Percentiles rank a stretch among this genome's conserved stretches.
Conservation (phyloP, 2,888 invertebrate genomes). For the Carcina quercana region DNA sequence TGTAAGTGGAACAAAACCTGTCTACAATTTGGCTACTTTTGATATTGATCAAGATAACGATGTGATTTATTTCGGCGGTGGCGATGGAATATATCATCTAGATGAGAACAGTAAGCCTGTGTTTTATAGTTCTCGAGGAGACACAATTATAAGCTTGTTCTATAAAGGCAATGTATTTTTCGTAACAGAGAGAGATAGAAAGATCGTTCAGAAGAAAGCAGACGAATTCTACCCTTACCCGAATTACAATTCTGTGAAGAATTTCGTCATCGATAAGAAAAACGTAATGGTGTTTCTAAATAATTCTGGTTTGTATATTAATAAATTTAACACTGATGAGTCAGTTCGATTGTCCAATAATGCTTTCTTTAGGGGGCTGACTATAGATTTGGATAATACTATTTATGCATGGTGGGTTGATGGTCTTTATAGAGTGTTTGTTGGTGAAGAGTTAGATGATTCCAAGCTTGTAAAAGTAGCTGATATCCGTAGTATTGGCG, state of each 20-base stretch:
- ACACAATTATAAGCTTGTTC: conserved; percentile 41
- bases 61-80: conserved; percentile 50
- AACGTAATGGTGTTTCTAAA: conserved; percentile 43
- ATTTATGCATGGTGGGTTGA: conserved; percentile 63
- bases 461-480: conserved; percentile 40
- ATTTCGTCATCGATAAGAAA: conserved; percentile 48
- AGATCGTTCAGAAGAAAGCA: conserved; percentile 43
- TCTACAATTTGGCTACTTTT: conserved; percentile 52
- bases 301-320: conserved; percentile 42
- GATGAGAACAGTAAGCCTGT: conserved; percentile 30
- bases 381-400: conserved; percentile 42
- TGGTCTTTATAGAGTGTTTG: conserved; percentile 45
- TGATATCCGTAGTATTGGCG: conserved; percentile 37
- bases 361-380: conserved; percentile 48
- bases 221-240: conserved; percentile 38
- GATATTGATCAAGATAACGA: conserved; percentile 51
- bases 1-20: conserved; percentile 27
- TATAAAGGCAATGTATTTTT: conserved; percentile 51
- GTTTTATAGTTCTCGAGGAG: conserved; percentile 48
- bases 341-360: conserved; percentile 41
- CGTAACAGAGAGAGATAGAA: conserved; percentile 32
- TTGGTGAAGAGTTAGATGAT: conserved; percentile 29
- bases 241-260: conserved; percentile 36
- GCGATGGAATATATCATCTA: conserved; percentile 45
- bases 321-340: conserved; percentile 25